These are phyloP conservation scores for Megalops atlanticus DNA, from an alignment of 2,113 vertebrate species.

Conservation along the genomic window DNA sequence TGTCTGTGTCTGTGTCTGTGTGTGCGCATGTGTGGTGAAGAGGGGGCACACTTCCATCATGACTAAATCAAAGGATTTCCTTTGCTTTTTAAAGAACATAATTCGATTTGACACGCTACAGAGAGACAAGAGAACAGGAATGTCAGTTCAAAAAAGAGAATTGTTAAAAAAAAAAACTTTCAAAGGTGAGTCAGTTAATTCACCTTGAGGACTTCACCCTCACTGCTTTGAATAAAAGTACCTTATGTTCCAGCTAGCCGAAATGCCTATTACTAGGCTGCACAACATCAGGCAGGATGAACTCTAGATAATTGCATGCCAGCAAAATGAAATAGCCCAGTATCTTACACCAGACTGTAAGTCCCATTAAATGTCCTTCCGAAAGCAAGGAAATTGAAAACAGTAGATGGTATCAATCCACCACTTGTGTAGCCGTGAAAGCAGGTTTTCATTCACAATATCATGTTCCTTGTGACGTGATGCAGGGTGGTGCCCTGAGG, in stretches of 20 bases:
- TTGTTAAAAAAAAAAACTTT: neutral
- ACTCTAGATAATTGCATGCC: neutral
- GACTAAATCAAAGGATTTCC: neutral
- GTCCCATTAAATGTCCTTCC: neutral
- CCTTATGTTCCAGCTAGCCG: neutral
- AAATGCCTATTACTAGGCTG: neutral
- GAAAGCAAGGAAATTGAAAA: neutral
- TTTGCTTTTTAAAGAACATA: neutral
- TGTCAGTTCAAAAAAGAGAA: neutral
- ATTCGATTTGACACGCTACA: neutral
- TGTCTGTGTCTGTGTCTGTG: neutral
- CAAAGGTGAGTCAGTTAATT: neutral
- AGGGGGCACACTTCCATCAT: neutral
- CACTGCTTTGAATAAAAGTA: neutral
- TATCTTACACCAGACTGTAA: neutral
- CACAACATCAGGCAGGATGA: neutral
- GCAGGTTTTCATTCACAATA: neutral
- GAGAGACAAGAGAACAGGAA: neutral
- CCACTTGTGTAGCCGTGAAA: neutral
- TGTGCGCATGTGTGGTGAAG: neutral
- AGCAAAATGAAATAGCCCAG: neutral
- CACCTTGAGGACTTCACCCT: neutral
- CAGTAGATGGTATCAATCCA: neutral
- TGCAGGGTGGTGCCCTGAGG: too few relatives aligned
- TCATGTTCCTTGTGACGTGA: neutral